Percentiles rank a stretch among this genome's conserved stretches.
These are phyloP conservation scores for Siniperca obscura DNA, from an alignment of 2,797 vertebrate genomes.

Conservation along the genomic window DNA sequence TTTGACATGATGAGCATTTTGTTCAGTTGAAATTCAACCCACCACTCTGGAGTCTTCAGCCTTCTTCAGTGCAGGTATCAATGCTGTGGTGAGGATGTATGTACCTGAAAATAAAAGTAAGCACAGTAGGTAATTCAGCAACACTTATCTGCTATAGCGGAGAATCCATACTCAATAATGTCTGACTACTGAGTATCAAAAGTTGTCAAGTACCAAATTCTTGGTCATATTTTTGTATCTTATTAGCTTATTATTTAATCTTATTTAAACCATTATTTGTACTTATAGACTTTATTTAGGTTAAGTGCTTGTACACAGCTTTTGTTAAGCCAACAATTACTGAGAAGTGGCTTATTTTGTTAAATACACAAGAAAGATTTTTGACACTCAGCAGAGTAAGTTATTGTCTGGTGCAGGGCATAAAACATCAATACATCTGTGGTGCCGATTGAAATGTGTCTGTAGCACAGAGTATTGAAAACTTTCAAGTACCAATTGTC, in stretches of 20 bases:
- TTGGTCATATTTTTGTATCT: neutral
- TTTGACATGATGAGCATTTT: neutral
- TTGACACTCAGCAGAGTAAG: too few species aligned
- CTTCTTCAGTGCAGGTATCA: constrained; percentile 87
- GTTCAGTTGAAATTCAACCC: constrained; percentile 57
- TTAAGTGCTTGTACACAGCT: neutral
- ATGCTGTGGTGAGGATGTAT: constrained; percentile 87
- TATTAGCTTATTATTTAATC: neutral
- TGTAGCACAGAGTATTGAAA: neutral
- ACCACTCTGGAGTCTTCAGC: constrained; percentile 89
- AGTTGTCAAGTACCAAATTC: neutral
- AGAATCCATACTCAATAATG: neutral
- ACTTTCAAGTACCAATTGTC: neutral
- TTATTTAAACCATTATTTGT: neutral
- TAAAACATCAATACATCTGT: neutral
- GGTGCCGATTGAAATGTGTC: neutral
- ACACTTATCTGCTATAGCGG: neutral
- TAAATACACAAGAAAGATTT: neutral
- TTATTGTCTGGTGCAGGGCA: neutral
- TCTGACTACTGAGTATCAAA: neutral
- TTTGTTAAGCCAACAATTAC: neutral
- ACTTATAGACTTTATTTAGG: neutral
- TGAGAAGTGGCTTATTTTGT: neutral
- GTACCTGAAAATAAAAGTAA: constrained; percentile 79
- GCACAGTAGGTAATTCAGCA: neutral